Evolutionary conservation across 2,113 vertebrate genomes (phyloP), one percentile per base, ranked within the genome.

Genomic region (Prochilodus magdalenae): DNA sequence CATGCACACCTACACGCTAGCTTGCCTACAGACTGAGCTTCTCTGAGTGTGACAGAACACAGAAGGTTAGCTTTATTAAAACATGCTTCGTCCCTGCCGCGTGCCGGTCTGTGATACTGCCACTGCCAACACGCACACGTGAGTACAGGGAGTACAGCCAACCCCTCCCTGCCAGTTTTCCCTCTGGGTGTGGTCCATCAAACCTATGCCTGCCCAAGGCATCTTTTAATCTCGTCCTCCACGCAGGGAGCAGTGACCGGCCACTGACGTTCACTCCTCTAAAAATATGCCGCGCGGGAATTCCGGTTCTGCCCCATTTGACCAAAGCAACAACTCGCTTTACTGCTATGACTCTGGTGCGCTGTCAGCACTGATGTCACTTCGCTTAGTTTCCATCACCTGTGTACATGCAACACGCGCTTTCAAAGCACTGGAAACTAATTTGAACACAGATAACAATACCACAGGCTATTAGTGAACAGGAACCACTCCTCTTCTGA

Each of bases 41-140:
- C 74, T 82, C 80, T 11, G 65, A 82, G 73, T 82, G 63, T 69
- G 73, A 70, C 73, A 82, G 80, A 44, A 82, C 80, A 82, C 80
- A 82, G 80, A 70, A 75, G 80, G 80, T 62, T 22, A 75, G 80
- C 51, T 75, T 82, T 82, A 82, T 82, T 82, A 82, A 82, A 82
- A 69, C 80, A 70, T 47, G 36, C 33, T 20, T 72, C 73, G 24
- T 55, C 33, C 80, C 73, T 82, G 53, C 80, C 75, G 80, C 16
- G 80, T 13, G 3, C 63, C 73, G 69, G 26, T 40, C 65, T 75
- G 80, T 75, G 74, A 70, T 24, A 67, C 27, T 26, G 40, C 57
- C 70, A 65, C 40, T 67, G 65, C 79, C 66, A 73, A 33, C 79
- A 70, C 15, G 67, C 73, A 75, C 44, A 47, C 30, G 2, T 49